A percentile compares a stretch with the other conserved stretches of the same genome.
phyloP scores from a whole-genome alignment of 2,797 vertebrate species.

The Buphagus erythrorhynchus region DNA sequence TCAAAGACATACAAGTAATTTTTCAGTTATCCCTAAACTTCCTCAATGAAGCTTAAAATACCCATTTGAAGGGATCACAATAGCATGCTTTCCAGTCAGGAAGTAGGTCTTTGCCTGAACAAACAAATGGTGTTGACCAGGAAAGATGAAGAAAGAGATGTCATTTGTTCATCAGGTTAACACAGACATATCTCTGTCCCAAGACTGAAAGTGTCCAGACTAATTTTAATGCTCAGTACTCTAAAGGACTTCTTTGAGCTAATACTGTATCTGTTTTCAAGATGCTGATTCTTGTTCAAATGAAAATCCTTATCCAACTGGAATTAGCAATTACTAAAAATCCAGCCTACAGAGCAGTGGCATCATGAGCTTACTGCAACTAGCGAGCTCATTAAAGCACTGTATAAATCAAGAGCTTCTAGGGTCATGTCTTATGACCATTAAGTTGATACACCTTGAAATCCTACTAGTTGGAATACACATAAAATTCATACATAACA shows the following conservation, averaged over 20 bases:
- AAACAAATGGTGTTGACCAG: background rate
- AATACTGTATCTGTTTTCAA: background rate
- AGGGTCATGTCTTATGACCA: background rate
- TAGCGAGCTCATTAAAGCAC: background rate
- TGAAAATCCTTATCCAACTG: background rate
- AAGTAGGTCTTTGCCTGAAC: background rate
- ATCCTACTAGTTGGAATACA: background rate
- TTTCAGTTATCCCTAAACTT: background rate
- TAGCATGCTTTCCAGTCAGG: background rate
- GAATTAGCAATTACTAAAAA: background rate
- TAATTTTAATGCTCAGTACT: background rate
- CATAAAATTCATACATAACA: background rate
- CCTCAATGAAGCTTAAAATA: background rate
- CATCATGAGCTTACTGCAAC: background rate
- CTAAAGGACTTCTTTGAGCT: background rate
- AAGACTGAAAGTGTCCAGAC: background rate
- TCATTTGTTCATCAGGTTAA: background rate
- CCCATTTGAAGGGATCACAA: background rate
- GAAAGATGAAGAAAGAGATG: background rate
- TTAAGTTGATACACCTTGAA: background rate
- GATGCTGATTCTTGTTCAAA: background rate
- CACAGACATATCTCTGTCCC: background rate
- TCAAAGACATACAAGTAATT: background rate
- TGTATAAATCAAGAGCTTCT: background rate
- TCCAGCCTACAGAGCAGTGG: background rate